Conservation (phyloP, 2,797 vertebrate genomes). For the Sebastiscus albofasciatus region DNA sequence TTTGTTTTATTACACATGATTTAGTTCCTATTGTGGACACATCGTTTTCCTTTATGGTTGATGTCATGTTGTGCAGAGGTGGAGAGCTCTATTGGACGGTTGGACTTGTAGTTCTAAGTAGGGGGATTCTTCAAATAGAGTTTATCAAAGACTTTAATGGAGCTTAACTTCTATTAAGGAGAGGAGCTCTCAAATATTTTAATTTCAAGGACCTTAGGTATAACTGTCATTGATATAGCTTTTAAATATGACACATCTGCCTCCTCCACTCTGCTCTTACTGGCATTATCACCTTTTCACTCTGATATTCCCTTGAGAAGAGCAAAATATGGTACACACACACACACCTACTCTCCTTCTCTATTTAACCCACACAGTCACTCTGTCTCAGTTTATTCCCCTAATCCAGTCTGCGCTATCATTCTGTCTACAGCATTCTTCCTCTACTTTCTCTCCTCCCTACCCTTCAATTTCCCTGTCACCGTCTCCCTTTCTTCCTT, state of each 20-base stretch:
- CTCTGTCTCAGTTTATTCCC: slow-evolving; percentile 52
- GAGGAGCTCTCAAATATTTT: background rate
- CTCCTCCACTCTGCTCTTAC: background rate
- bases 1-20: background rate
- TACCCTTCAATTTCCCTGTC: slow-evolving; percentile 55
- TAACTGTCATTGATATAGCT: background rate
- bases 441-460: slow-evolving; percentile 29
- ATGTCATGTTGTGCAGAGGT: background rate
- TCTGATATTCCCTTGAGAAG: background rate
- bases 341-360: slow-evolving; percentile 6
- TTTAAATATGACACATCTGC: background rate
- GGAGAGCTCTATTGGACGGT: background rate
- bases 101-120: background rate
- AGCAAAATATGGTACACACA: slow-evolving; percentile 10
- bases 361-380: slow-evolving; percentile 35
- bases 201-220: slow-evolving; percentile 1
- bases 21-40: background rate
- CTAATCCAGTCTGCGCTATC: slow-evolving; percentile 59
- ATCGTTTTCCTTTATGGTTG: background rate
- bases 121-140: background rate
- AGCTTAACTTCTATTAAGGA: background rate
- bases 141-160: background rate
- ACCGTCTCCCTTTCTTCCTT: slow-evolving; percentile 31
- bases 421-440: slow-evolving; percentile 41
- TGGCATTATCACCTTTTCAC: background rate